Evolutionary conservation across 2,888 invertebrate species (phyloP).

Genomic region (Perithous albicinctus): DNA sequence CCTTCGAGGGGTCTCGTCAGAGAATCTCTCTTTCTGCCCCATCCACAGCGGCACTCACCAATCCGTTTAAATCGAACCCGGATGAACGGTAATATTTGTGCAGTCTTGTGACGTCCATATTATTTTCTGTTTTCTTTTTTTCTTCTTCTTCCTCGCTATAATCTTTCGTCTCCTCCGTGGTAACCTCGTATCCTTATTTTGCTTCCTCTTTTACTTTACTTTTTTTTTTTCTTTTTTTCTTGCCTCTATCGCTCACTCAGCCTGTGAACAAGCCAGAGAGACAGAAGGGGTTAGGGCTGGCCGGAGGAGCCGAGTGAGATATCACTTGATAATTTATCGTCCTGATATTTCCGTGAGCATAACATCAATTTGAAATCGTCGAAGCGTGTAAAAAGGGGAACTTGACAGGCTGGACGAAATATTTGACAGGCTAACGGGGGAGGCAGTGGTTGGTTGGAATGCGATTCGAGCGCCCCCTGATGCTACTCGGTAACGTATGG

Average conservation of each 20-base stretch:
- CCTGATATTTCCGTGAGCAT: conserved; percentile 67
- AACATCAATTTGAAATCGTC: conserved; percentile 75
- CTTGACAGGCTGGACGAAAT: conserved; percentile 74
- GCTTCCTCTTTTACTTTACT: not conserved
- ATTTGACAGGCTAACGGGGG: conserved; percentile 75
- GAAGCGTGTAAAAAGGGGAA: conserved; percentile 68
- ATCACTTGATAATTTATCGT: conserved; percentile 74
- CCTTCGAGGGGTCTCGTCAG: conserved; percentile 54
- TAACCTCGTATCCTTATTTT: conserved; percentile 9
- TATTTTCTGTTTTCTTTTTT: conserved; percentile 47
- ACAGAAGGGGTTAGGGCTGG: conserved; percentile 23
- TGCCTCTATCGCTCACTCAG: conserved; percentile 12
- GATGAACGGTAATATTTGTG: conserved; percentile 76
- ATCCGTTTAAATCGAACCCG: conserved; percentile 66
- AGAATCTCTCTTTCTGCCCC: too few relatives aligned
- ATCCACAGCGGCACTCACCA: conserved; percentile 57
- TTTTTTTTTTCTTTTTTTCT: conserved; percentile 7
- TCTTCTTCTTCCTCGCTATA: conserved; percentile 13
- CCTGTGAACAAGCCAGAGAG: conserved; percentile 24
- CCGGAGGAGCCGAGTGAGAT: conserved; percentile 57
- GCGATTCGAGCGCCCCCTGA: conserved; percentile 8
- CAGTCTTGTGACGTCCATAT: conserved; percentile 75
- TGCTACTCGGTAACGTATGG: not conserved
- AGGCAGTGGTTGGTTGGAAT: conserved; percentile 47
- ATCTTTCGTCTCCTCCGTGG: conserved; percentile 1